A percentile compares a stretch with the other conserved stretches of the same genome.
Evolutionary conservation across 2,113 vertebrate genomes (phyloP).

Genomic region (Cochlearius cochlearius): DNA sequence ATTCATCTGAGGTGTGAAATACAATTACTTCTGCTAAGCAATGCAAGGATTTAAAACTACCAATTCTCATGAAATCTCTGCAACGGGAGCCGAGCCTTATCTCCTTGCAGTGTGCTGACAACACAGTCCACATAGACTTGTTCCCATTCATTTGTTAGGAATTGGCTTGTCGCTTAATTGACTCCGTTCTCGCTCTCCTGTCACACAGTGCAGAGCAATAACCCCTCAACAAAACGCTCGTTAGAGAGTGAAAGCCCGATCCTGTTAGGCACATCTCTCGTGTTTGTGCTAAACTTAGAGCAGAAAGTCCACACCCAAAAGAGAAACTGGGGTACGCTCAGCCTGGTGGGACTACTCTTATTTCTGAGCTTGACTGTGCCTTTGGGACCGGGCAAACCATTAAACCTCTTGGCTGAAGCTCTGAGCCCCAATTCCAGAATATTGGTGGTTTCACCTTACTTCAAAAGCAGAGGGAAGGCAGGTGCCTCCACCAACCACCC

Average conservation of each 20-base stretch:
- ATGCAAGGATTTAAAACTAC: neutral
- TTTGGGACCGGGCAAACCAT: neutral
- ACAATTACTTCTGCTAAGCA: neutral
- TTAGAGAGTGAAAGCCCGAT: neutral
- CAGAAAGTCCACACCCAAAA: neutral
- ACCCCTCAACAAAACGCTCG: neutral
- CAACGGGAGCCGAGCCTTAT: neutral
- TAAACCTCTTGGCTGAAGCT: neutral
- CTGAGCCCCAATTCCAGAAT: neutral
- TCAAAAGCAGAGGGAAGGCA: neutral
- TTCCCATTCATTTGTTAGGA: neutral
- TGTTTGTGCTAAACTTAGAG: neutral
- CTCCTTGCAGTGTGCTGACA: neutral
- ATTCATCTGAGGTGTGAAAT: neutral
- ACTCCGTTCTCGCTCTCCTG: neutral
- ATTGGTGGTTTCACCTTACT: neutral
- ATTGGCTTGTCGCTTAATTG: neutral
- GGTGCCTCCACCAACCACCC: neutral
- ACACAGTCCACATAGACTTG: neutral
- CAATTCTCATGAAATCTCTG: neutral
- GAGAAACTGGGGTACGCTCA: neutral
- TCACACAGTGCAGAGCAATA: neutral
- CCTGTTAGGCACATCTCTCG: neutral
- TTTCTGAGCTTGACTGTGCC: neutral
- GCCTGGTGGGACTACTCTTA: neutral